Percentiles rank a stretch among this genome's conserved stretches.
phyloP scores from a whole-genome alignment of 1,140 invertebrate genomes.

The Drosophila littoralis region DNA sequence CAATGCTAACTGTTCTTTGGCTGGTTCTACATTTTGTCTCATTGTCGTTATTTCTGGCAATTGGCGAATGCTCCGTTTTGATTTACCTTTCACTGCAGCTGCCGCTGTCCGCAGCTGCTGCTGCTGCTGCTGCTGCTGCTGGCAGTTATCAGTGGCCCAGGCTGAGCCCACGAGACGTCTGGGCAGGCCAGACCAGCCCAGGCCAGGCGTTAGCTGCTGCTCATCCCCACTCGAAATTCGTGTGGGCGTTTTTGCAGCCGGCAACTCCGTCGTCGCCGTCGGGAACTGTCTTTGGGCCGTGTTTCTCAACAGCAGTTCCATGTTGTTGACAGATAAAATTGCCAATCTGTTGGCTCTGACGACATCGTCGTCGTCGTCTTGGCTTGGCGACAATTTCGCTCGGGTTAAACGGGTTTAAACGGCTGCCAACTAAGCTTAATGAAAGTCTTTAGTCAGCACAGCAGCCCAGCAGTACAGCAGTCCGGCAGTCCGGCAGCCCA shows the following conservation, averaged over 20 bases:
- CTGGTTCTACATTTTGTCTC: not conserved
- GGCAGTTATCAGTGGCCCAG: conserved; percentile 11
- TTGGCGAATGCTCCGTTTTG: conserved; percentile 6
- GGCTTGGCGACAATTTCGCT: conserved; percentile 67
- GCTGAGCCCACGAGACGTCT: conserved; percentile 14
- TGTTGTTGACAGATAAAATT: conserved; percentile 81
- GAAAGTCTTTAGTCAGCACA: conserved; percentile 73
- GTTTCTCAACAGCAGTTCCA: conserved; percentile 46
- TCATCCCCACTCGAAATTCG: conserved; percentile 47
- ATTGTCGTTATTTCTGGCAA: conserved; percentile 14
- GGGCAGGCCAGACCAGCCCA: not conserved
- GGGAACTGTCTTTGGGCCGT: conserved; percentile 11
- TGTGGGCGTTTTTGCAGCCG: conserved; percentile 54
- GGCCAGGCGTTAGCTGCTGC: conserved; percentile 24
- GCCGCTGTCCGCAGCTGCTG: not conserved
- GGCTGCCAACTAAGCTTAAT: conserved; percentile 71
- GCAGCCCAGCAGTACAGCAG: conserved; percentile 49
- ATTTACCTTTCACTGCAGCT: conserved; percentile 57
- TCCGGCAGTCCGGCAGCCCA: not conserved
- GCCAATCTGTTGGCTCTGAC: conserved; percentile 60
- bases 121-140: conserved; percentile 20
- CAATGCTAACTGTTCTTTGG: not conserved
- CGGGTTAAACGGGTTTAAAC: conserved; percentile 78
- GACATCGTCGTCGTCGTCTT: conserved; percentile 32
- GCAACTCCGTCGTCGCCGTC: not conserved